phyloP scores from a whole-genome alignment of 2,797 vertebrate species.

The Enteromius paludinosus region DNA sequence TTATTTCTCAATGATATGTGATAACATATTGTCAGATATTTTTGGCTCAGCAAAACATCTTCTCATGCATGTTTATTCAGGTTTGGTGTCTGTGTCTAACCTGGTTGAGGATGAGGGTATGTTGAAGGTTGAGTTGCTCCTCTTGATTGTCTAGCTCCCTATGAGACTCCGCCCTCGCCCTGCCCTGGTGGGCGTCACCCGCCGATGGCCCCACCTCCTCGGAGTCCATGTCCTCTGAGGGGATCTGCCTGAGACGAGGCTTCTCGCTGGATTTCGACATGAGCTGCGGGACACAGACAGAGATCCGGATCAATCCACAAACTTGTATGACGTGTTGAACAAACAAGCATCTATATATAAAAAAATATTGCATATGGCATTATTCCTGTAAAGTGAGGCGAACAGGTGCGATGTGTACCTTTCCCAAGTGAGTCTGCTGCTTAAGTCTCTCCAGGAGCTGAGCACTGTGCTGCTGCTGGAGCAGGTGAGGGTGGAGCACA shows the following conservation, averaged over 20 bases:
- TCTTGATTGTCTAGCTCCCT: constrained; percentile 71
- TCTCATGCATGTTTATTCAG: neutral
- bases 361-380: neutral
- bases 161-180: constrained; percentile 64
- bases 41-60: too few relatives aligned
- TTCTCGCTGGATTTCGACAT: constrained; percentile 90
- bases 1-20: neutral
- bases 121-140: constrained; percentile 80
- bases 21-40: neutral
- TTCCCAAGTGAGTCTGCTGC: constrained; percentile 88
- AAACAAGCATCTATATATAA: neutral
- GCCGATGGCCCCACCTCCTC: constrained; percentile 75
- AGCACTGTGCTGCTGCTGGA: constrained; percentile 85
- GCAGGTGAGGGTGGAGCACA: constrained; percentile 80
- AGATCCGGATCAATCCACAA: neutral
- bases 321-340: neutral
- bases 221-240: constrained; percentile 92
- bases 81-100: constrained; percentile 53
- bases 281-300: constrained; percentile 67
- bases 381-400: neutral
- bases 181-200: constrained; percentile 63
- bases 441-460: constrained; percentile 88
- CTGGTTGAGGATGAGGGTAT: constrained; percentile 81
- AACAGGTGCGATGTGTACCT: constrained; percentile 63
- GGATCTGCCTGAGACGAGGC: constrained; percentile 90